These are phyloP conservation scores for Agonopterix subpropinquella DNA, from an alignment of 2,888 invertebrate species.

Conservation along the genomic window DNA sequence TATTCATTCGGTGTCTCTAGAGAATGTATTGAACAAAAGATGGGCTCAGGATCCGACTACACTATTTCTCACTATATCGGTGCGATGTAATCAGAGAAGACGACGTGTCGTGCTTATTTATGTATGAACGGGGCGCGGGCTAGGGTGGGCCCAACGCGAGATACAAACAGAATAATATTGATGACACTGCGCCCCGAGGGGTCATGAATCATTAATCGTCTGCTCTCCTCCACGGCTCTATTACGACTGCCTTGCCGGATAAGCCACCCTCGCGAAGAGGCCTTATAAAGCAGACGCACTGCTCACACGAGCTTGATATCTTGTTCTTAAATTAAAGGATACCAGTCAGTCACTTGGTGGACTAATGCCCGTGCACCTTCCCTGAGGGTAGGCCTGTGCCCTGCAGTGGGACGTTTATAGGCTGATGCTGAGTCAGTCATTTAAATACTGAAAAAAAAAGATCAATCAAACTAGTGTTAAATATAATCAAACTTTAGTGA, in stretches of 20 bases:
- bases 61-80: slow-evolving; percentile 76
- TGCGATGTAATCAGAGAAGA: slow-evolving; percentile 76
- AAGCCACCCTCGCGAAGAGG: slow-evolving; percentile 63
- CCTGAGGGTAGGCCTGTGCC: no score
- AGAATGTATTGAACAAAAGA: slow-evolving; percentile 73
- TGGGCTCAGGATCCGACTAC: slow-evolving; percentile 67
- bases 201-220: slow-evolving; percentile 77
- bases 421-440: no score
- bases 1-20: slow-evolving; percentile 66
- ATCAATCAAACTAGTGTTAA: no score
- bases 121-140: slow-evolving; percentile 72
- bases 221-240: slow-evolving; percentile 71
- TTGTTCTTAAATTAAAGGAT: no score
- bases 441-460: no score
- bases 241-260: slow-evolving; percentile 68
- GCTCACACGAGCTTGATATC: no score
- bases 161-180: slow-evolving; percentile 77
- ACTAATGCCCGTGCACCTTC: no score
- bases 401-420: no score
- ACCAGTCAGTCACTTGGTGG: neutral
- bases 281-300: slow-evolving; percentile 14
- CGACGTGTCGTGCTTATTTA: slow-evolving; percentile 76
- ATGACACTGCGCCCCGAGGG: slow-evolving; percentile 74
- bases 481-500: no score
- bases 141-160: slow-evolving; percentile 69